Base-by-base conservation (phyloP, 2,113 vertebrate species). In the Polypterus bichir region DNA sequence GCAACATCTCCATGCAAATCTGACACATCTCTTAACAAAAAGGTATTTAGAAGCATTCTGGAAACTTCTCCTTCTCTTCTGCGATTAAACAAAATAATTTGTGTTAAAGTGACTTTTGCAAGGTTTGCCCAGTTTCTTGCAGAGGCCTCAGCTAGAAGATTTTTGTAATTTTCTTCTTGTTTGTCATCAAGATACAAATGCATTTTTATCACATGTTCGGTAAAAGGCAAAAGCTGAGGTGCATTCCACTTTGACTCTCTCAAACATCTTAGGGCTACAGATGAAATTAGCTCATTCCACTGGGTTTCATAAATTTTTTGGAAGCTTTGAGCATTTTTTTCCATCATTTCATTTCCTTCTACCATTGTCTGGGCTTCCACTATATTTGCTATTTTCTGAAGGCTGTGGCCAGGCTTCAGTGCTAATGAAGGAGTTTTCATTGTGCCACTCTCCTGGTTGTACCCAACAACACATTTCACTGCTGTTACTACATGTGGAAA, bases 51-150 rank as follows among this genome's bases (percentile, higher is more conserved):
- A 27, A 27, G 27, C 27, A 27, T 27, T 27, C 27, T 27, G 27
- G 70, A 70, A 11, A 73, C 70, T 9, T 72, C 71, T 7, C 54
- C 57, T 6, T 66, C 49, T 55, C 71, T 63, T 44, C 67, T 51
- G 3, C 67, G 47, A 59, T 74, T 75, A 53, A 77, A 73, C 47
- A 77, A 44, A 7, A 71, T 65, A 3, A 73, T 65, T 60, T 73
- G 62, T 1, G 71, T 62, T 59, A 77, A 44, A 5, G 51, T 65
- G 1, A 63, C 63, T 54, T 65, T 70, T 3, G 58, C 44, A 51
- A 68, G 57, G 57, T 54, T 57, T 45, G n/a, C 48, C 56, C 60
- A 68, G 51, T 55, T 49, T 48, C 69, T 9, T 71, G 73, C 3
- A 74, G 62, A 2, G 65, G 61, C 9, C 47, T 71, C 49, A 55